phyloP scores from a whole-genome alignment of 2,113 vertebrate species.

The Plectropomus leopardus region DNA sequence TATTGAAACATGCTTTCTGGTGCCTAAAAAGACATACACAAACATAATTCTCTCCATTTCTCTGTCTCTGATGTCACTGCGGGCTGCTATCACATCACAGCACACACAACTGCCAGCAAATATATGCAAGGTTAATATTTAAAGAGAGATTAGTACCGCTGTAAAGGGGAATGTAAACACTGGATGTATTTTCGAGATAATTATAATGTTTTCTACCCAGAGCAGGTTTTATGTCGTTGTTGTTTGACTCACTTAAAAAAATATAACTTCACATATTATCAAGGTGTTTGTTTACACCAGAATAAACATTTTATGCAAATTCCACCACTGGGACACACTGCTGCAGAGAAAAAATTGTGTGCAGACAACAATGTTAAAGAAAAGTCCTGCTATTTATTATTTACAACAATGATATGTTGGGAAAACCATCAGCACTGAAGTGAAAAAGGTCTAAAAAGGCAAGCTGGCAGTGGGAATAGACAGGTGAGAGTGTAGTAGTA shows the following conservation, averaged over 20 bases:
- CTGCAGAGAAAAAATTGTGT: constrained; percentile 10
- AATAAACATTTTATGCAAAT: not conserved
- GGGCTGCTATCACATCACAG: not conserved
- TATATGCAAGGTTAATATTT: constrained; percentile 40
- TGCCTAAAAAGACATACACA: not conserved
- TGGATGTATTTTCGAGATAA: constrained; percentile 7
- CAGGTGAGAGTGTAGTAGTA: constrained; percentile 21
- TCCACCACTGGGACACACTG: not conserved
- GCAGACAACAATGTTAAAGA: not conserved
- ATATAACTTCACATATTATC: constrained; percentile 14
- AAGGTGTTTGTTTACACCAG: constrained; percentile 2
- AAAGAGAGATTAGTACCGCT: constrained; percentile 18
- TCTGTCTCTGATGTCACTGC: constrained; percentile 4
- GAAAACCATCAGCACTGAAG: not conserved
- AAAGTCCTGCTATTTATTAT: not conserved
- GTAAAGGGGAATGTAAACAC: constrained; percentile 23
- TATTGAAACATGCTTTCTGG: not conserved
- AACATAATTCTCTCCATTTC: not conserved
- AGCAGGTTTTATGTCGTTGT: not conserved
- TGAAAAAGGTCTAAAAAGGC: not conserved
- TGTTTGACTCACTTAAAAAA: not conserved
- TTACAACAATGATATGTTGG: not conserved
- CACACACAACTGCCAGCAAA: constrained; percentile 8
- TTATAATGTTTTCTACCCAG: not conserved
- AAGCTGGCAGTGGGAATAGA: constrained; percentile 2